Evolutionary conservation across 2,888 invertebrate species (phyloP).

Genomic region (Augochlorella aurata): DNA sequence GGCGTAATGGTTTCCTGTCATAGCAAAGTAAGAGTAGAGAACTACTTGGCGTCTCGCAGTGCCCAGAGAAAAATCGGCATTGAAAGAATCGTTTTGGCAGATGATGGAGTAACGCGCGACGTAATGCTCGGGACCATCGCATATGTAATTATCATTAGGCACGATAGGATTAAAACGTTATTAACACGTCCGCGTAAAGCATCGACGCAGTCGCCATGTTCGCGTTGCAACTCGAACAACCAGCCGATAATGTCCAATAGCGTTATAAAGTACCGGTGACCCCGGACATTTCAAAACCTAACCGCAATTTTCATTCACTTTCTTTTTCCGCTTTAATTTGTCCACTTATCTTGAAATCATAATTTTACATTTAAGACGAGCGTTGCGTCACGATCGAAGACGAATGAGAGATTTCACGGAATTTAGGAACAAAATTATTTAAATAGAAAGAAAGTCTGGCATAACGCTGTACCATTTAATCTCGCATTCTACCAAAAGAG

Average conservation of each 20-base stretch:
- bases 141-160: not conserved
- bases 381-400: no score
- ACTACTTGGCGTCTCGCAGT: not conserved
- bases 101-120: not conserved
- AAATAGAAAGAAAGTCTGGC: no score
- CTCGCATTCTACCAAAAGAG: no score
- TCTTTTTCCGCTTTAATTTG: no score
- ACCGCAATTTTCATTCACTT: not conserved
- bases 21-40: constrained; percentile 17
- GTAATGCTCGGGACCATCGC: not conserved
- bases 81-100: not conserved
- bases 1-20: constrained; percentile 23
- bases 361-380: no score
- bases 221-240: not conserved
- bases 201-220: not conserved
- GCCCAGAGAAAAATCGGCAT: not conserved
- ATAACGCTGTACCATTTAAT: no score
- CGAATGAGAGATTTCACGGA: no score
- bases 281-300: not conserved
- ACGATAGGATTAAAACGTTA: not conserved
- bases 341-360: no score
- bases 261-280: not conserved
- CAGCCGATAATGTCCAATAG: not conserved
- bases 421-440: no score
- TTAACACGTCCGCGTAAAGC: not conserved